A percentile compares a stretch with the other conserved stretches of the same genome.
phyloP scores from a whole-genome alignment of 2,797 vertebrate species.

The Lepus oiostolus region DNA sequence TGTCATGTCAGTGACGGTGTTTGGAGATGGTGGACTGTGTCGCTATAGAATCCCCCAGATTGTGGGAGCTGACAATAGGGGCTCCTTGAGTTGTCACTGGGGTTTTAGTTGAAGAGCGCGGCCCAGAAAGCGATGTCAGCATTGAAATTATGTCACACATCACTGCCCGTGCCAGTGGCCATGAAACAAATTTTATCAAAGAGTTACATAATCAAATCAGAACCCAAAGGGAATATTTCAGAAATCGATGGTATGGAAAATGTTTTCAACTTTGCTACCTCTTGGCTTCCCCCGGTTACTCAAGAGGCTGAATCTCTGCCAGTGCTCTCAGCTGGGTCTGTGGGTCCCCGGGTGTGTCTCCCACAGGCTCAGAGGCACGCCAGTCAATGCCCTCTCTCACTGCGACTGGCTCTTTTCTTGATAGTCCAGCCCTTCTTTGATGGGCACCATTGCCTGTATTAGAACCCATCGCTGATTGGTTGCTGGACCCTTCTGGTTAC shows the following conservation, averaged over 20 bases:
- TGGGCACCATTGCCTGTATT: fast-evolving
- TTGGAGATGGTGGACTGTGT: neutral
- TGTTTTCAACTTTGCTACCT: neutral
- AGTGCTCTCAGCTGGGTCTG: neutral
- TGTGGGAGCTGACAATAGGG: neutral
- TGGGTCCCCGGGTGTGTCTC: neutral
- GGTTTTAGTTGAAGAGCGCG: neutral
- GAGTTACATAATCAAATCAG: neutral
- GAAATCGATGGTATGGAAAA: neutral
- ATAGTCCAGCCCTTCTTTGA: neutral
- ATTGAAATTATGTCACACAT: neutral
- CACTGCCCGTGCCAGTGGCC: neutral
- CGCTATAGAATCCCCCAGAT: neutral
- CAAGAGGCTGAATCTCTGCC: neutral
- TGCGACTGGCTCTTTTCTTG: neutral
- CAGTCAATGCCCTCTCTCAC: neutral
- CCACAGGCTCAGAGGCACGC: neutral
- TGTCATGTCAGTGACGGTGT: neutral
- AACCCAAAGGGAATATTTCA: conserved; percentile 26
- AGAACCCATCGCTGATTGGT: neutral
- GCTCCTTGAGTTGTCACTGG: neutral
- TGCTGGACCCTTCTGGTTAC: neutral
- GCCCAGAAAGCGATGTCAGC: neutral
- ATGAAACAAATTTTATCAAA: conserved; percentile 11
- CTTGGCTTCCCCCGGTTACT: neutral